Base-by-base conservation (phyloP, 1,140 invertebrate genomes). In the Aphaenogaster ashmeadi region DNA sequence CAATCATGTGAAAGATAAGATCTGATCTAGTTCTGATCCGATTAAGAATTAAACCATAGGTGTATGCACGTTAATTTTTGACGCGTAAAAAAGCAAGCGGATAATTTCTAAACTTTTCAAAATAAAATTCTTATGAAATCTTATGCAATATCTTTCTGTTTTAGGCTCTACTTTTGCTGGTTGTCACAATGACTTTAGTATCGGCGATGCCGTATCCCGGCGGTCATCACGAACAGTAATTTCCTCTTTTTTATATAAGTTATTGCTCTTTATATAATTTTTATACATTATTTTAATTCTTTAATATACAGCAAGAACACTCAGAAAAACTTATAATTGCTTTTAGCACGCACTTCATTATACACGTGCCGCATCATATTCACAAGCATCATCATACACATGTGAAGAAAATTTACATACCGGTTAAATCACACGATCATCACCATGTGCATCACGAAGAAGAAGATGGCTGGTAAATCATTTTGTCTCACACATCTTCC, bases 371-470 rank as follows among this genome's bases (percentile, higher is more conserved):
- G 15, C 86, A 92, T 72, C 80, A 88, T 21, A 91, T 92, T 64
- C 92, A 93, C 15, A 91, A 88, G 8, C 92, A 93, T 62, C 87
- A 88, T 33, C 92, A 93, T 50, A 93, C 92, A 8, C 90, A 87
- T 11, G 86, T 91, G 15, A 93, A 93, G 60, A 93, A 93, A 11
- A 92, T 93, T 47, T 93, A 93, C 66, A 91, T 92, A 84, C 92
- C 92, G 18, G 90, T 92, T 7, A 91, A 93, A 56, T 56, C 74
- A 9, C 78, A 90, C 18, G 78, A 92, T 13, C 62, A 74, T 15
- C 66, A 86, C 54, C 87, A 93, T 50, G 62, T 90, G 7, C 88
- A 93, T 13, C 38, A 90, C 1, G 69, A 84, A 38, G 41, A 75
- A 2, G 86, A 90, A 13, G 89, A 92, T 36, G 77, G 36, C 18